Percentiles rank a stretch among this genome's conserved stretches.
Conservation (phyloP, 2,888 invertebrate genomes). For the Apeira syringaria region DNA sequence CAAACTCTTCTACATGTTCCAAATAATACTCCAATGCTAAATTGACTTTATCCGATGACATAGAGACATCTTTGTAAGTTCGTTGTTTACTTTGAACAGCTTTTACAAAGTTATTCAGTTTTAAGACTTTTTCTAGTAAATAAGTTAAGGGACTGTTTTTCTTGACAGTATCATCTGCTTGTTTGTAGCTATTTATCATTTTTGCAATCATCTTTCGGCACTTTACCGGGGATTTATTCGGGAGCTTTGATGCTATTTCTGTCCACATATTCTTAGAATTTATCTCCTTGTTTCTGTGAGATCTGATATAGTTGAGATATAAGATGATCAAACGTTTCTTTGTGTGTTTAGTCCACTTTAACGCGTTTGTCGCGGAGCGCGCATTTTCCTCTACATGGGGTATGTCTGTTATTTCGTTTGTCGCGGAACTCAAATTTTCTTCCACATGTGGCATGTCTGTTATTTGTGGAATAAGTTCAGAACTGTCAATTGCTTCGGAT, state of each 20-base stretch:
- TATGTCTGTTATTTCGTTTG: slow-evolving; percentile 12
- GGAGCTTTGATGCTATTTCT: slow-evolving; percentile 54
- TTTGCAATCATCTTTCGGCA: slow-evolving; percentile 62
- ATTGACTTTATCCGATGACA: slow-evolving; percentile 53
- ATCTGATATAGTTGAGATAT: slow-evolving; percentile 61
- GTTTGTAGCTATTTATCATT: slow-evolving; percentile 51
- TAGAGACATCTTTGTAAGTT: slow-evolving; percentile 50
- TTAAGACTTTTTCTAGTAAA: slow-evolving; percentile 55
- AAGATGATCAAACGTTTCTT: slow-evolving; percentile 57
- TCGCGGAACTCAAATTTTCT: no score
- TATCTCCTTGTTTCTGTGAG: slow-evolving; percentile 53
- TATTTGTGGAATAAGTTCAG: slow-evolving; percentile 3
- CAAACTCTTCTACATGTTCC: slow-evolving; percentile 64
- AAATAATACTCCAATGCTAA: slow-evolving; percentile 62
- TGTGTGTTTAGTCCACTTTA: slow-evolving; percentile 58
- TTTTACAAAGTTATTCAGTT: slow-evolving; percentile 55
- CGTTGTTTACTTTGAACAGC: slow-evolving; percentile 38
- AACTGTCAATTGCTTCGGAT: slow-evolving; percentile 1
- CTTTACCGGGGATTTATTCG: slow-evolving; percentile 46
- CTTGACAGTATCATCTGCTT: slow-evolving; percentile 33
- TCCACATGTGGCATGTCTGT: slow-evolving; percentile 2
- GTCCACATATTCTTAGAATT: slow-evolving; percentile 60
- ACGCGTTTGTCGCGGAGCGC: slow-evolving; percentile 11
- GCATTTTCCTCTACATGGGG: slow-evolving; percentile 10
- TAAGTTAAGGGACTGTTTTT: slow-evolving; percentile 41